Conservation (phyloP, 2,113 vertebrate species). For the Progne subis region DNA sequence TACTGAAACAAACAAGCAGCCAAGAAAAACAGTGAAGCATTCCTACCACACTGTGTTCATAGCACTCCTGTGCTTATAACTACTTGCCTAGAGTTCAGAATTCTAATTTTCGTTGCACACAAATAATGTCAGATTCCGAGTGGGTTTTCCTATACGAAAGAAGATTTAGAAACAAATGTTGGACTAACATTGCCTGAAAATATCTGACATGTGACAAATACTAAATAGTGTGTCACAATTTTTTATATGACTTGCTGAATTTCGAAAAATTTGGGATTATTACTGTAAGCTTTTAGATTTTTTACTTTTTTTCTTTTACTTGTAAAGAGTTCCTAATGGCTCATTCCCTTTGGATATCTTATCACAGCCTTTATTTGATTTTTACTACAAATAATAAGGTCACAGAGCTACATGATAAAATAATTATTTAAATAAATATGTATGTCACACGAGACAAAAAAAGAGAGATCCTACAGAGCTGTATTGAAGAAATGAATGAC, state of each 20-base stretch:
- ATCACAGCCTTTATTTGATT: neutral
- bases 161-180: neutral
- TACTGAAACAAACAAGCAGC: neutral
- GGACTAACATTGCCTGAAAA: neutral
- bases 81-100: neutral
- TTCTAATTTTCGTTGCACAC: neutral
- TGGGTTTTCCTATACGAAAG: neutral
- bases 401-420: neutral
- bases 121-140: neutral
- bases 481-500: neutral
- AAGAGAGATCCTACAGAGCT: neutral
- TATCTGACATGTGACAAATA: neutral
- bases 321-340: neutral
- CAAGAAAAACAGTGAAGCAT: neutral
- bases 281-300: neutral
- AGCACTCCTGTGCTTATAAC: neutral
- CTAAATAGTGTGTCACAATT: neutral
- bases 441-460: neutral
- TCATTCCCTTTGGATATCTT: neutral
- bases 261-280: neutral
- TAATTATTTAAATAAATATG: neutral
- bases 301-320: neutral
- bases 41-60: neutral
- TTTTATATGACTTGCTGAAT: neutral
- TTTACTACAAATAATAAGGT: neutral